Evolutionary conservation across 2,888 invertebrate genomes (phyloP).

Genomic region (Drosophila affinis): DNA sequence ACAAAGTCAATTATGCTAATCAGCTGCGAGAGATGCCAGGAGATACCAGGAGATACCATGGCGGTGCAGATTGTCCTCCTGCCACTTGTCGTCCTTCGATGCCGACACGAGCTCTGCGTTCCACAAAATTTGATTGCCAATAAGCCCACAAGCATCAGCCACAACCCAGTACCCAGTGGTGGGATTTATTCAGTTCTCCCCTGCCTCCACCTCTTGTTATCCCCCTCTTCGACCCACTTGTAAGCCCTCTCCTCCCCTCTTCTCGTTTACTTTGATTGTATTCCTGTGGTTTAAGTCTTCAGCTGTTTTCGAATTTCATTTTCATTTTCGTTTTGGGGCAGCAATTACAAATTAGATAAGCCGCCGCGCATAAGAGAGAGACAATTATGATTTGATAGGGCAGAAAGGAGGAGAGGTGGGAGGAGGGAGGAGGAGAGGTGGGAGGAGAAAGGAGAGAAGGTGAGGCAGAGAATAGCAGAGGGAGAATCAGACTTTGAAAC

Average conservation of each 20-base stretch:
- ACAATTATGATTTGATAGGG: conserved; percentile 46
- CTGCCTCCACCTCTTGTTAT: background rate
- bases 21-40: conserved; percentile 34
- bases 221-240: background rate
- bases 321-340: conserved; percentile 19
- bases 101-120: conserved; percentile 38
- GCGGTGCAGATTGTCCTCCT: background rate
- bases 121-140: conserved; percentile 66
- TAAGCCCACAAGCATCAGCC: conserved; percentile 58
- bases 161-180: conserved; percentile 45
- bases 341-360: conserved; percentile 73
- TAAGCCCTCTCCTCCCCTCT: background rate
- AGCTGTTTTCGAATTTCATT: conserved; percentile 45
- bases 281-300: conserved; percentile 44
- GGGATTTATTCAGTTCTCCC: conserved; percentile 44
- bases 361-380: conserved; percentile 29
- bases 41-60: background rate
- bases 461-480: background rate
- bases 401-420: background rate
- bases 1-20: conserved; percentile 76
- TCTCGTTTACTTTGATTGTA: conserved; percentile 38
- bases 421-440: background rate
- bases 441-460: no score
- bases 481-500: no score
- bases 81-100: conserved; percentile 25